Evolutionary conservation across 2,113 vertebrate genomes (phyloP).

Genomic region (Etheostoma spectabile): DNA sequence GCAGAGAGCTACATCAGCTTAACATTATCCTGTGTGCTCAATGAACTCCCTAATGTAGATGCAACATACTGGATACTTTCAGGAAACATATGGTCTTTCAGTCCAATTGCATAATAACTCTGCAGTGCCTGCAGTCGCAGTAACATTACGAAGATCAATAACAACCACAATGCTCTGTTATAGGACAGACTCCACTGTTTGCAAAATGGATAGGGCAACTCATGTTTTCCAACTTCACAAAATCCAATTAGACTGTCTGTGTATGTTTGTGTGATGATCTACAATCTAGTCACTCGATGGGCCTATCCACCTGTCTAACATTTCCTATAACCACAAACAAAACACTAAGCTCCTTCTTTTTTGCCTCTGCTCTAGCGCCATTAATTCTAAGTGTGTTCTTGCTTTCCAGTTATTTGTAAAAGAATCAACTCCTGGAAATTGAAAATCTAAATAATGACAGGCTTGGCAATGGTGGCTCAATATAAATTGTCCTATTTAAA

Average conservation of each 20-base stretch:
- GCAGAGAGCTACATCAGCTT: slow-evolving; percentile 19
- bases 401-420: slow-evolving; percentile 51
- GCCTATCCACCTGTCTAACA: slow-evolving; percentile 31
- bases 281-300: slow-evolving; percentile 36
- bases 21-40: slow-evolving; percentile 13
- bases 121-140: slow-evolving; percentile 40
- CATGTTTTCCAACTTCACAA: slow-evolving; percentile 40
- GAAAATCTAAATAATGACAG: slow-evolving; percentile 65
- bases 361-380: not conserved
- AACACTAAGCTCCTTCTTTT: slow-evolving; percentile 22
- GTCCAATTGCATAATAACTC: slow-evolving; percentile 60
- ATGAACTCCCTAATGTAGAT: slow-evolving; percentile 30
- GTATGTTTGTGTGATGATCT: slow-evolving; percentile 50
- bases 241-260: slow-evolving; percentile 65
- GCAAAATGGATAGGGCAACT: slow-evolving; percentile 50
- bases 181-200: slow-evolving; percentile 49
- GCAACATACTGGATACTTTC: slow-evolving; percentile 39
- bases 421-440: slow-evolving; percentile 56
- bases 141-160: slow-evolving; percentile 71
- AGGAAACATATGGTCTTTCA: slow-evolving; percentile 56
- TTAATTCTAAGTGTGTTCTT: slow-evolving; percentile 13
- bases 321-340: slow-evolving; percentile 37
- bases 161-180: slow-evolving; percentile 44
- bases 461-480: slow-evolving; percentile 33
- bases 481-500: slow-evolving; percentile 37